Evolutionary conservation across 2,888 invertebrate species (phyloP).

Genomic region (Diarsia rubi): DNA sequence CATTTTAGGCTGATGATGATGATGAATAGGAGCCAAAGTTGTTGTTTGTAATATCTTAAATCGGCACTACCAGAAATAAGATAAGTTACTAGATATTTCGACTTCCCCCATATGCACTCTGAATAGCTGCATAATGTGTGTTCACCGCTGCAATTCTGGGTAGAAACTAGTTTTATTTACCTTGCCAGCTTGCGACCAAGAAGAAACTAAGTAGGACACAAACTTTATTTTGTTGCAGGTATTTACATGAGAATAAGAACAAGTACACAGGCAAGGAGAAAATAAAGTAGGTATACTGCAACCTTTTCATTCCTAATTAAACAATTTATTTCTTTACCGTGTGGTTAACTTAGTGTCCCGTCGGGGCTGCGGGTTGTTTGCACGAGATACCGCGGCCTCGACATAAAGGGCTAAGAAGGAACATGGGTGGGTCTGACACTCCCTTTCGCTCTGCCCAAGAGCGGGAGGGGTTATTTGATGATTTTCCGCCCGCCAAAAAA

Average conservation of each 20-base stretch:
- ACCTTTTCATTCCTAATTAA: neutral
- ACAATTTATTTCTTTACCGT: neutral
- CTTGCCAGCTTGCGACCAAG: constrained; percentile 11
- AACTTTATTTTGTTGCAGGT: constrained; percentile 30
- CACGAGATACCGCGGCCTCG: too few species aligned
- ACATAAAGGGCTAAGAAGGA: too few species aligned
- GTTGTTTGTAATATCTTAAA: neutral
- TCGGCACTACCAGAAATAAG: neutral
- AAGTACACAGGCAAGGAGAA: neutral
- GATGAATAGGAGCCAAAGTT: too few species aligned
- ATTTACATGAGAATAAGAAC: constrained; percentile 34
- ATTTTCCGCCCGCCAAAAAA: too few species aligned
- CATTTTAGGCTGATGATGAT: too few species aligned
- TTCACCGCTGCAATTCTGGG: constrained; percentile 31
- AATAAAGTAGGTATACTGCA: neutral
- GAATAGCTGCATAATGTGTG: constrained; percentile 2
- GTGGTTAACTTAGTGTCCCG: too few species aligned
- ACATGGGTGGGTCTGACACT: too few species aligned
- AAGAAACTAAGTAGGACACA: constrained; percentile 17
- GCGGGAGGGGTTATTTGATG: too few species aligned
- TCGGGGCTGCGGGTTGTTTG: too few species aligned
- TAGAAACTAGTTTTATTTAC: constrained; percentile 27
- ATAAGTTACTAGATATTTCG: neutral
- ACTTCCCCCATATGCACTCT: neutral
- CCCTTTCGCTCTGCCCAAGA: too few species aligned